Conservation (phyloP, 1,140 invertebrate species). For the Agraylea sexmaculata region DNA sequence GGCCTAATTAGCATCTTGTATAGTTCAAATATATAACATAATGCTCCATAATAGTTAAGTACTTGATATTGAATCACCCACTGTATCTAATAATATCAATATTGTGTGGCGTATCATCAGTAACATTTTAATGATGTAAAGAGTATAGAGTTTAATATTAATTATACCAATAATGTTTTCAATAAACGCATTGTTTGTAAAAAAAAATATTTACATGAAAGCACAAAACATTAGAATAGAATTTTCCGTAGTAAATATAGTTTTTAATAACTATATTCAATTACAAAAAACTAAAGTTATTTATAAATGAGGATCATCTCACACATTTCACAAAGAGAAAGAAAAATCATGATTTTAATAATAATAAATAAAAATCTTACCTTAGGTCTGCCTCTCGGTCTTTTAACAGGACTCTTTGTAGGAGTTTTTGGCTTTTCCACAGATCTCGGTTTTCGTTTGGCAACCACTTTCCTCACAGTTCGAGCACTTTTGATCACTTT, state of each 20-base stretch:
- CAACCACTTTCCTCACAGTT: constrained; percentile 14
- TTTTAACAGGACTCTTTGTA: constrained; percentile 11
- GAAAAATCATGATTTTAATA: constrained; percentile 2
- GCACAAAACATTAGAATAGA: neutral
- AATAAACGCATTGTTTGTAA: neutral
- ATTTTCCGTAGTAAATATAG: neutral
- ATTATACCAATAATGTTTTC: neutral
- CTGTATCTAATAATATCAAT: no score
- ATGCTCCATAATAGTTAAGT: no score
- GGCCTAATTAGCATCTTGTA: no score
- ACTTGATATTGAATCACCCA: no score
- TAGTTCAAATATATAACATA: no score
- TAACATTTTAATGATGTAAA: no score
- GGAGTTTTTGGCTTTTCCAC: constrained; percentile 5
- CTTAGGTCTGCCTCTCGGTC: constrained; percentile 18
- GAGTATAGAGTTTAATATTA: neutral
- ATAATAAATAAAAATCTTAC: constrained; percentile 13
- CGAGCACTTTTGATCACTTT: constrained; percentile 19
- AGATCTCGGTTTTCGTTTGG: constrained; percentile 7
- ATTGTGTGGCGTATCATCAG: no score
- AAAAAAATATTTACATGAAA: neutral
- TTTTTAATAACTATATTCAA: neutral
- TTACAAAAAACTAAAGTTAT: no score
- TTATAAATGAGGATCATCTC: no score
- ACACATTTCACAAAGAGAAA: neutral